Conservation (phyloP, 2,113 vertebrate species). For the Lipotes vexillifer region DNA sequence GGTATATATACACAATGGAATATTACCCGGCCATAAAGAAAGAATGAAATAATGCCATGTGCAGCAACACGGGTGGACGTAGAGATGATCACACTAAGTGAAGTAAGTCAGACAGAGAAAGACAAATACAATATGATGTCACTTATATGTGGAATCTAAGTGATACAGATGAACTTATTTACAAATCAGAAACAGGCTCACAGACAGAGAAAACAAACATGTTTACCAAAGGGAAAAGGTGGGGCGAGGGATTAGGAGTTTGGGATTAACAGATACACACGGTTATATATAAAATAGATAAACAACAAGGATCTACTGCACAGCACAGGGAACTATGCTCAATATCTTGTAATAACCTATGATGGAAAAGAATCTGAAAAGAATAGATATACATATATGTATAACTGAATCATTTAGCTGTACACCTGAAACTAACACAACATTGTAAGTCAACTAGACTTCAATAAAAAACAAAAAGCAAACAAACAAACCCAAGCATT, state of each 20-base stretch:
- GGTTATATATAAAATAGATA: background rate
- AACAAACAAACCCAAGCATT: background rate
- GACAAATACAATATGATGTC: background rate
- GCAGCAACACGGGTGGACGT: background rate
- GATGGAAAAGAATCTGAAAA: background rate
- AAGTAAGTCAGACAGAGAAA: background rate
- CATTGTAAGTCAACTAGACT: background rate
- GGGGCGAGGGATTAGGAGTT: background rate
- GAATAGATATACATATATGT: background rate
- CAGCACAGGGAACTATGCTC: background rate
- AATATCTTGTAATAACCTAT: background rate
- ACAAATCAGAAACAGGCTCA: background rate
- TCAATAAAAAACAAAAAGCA: background rate
- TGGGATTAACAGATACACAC: background rate
- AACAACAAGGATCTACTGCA: background rate
- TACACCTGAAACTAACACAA: background rate
- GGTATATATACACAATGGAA: fast-evolving
- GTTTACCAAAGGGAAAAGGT: background rate
- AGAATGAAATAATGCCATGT: background rate
- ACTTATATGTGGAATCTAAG: background rate
- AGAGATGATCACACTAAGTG: background rate
- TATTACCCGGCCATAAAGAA: background rate
- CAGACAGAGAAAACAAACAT: background rate
- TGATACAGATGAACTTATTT: background rate
- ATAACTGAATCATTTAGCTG: background rate